These are phyloP conservation scores for Leptinotarsa haldemani DNA, from an alignment of 2,888 invertebrate species.

Conservation along the genomic window DNA sequence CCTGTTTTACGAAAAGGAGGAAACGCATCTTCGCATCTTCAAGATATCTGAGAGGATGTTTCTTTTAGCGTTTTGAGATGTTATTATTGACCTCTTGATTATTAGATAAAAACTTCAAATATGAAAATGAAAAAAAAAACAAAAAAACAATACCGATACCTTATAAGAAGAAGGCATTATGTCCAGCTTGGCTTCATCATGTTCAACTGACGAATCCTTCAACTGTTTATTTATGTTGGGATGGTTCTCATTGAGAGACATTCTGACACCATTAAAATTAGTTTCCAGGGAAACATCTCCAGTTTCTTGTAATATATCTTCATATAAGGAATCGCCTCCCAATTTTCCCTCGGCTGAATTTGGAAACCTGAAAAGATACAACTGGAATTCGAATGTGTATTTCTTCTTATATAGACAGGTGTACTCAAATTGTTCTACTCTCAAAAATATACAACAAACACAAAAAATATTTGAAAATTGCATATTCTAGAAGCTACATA, in stretches of 20 bases:
- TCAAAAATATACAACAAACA: neutral
- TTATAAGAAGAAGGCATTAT: conserved; percentile 58
- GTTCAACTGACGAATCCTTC: conserved; percentile 33
- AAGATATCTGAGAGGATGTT: too few species aligned
- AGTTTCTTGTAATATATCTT: conserved; percentile 72
- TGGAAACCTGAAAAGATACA: conserved; percentile 39
- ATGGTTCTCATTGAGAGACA: conserved; percentile 57
- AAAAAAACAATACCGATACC: conserved; percentile 37
- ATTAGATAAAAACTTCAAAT: too few species aligned
- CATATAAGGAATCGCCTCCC: conserved; percentile 64
- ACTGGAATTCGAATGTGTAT: neutral
- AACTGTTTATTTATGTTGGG: conserved; percentile 27
- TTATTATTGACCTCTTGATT: too few species aligned
- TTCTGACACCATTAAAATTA: conserved; percentile 62
- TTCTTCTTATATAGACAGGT: neutral
- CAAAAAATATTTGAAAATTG: neutral
- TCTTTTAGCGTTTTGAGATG: too few species aligned
- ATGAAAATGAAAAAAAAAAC: too few species aligned
- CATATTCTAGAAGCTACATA: too few species aligned
- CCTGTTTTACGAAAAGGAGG: too few species aligned
- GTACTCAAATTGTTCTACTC: neutral
- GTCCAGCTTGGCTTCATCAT: conserved; percentile 53
- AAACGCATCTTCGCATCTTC: too few species aligned
- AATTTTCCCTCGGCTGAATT: conserved; percentile 48
- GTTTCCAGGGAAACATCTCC: conserved; percentile 27